Base-by-base conservation (phyloP, 2,113 vertebrate genomes). In the Condylura cristata region DNA sequence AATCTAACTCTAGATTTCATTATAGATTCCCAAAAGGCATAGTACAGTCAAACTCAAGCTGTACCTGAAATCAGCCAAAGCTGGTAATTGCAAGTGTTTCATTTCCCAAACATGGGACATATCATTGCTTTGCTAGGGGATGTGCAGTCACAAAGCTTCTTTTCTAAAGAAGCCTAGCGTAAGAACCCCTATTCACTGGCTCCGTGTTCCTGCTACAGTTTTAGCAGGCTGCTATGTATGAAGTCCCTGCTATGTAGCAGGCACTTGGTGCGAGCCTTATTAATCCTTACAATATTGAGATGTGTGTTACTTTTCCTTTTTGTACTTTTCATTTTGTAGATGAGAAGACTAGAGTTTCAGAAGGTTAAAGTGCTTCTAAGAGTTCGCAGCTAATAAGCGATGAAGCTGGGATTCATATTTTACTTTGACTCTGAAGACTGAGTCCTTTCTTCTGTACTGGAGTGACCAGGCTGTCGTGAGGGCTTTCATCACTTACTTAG, bases 1-100 rank as follows among this genome's bases (percentile, higher is more conserved):
- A 89, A 44, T 90, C n/a, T n/a, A n/a, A n/a, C n/a, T n/a, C n/a
- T 90, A 32, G 32, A 68, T 85, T 91, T 71, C 68, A 81, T 70
- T 28, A 26, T 11, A 79, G 14, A 71, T 66, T 93, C 56, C 60
- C 60, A 32, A 58, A 87, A 58, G 39, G 4, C 51, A 68, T 61
- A 85, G 91, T 72, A 82, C 16, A 63, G 20, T n/a, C n/a, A 41
- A 24, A 65, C 72, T 88, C 71, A 66, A 56, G 79, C 24, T 66
- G 1, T 76, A 1, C 74, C 87, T 72, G 61, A 71, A 44, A 71
- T 63, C 34, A 79, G 28, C 53, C n/a, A 70, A 85, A 86, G 32
- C 34, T 90, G 51, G 70, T 6, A 26, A 9, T 63, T 63, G 44
- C 34, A 79, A 72, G 30, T 41, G 34, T 90, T 90, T 90, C 72